These are phyloP conservation scores for Condylura cristata DNA, from an alignment of 2,113 vertebrate species.

Conservation along the genomic window DNA sequence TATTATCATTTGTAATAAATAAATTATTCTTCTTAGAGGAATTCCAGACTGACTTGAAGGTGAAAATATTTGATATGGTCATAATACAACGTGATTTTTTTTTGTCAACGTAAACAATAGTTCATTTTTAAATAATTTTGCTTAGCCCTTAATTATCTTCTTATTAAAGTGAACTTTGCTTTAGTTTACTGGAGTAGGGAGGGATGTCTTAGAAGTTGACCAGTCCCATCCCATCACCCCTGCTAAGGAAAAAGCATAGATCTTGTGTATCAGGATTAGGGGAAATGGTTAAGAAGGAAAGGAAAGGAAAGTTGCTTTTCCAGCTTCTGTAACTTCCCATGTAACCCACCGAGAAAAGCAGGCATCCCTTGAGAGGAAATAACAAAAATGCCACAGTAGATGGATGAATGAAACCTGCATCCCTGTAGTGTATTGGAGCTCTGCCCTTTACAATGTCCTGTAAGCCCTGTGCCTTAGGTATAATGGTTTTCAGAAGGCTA, in stretches of 20 bases:
- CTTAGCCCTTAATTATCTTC: not conserved
- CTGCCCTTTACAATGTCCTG: not conserved
- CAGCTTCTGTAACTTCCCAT: constrained; percentile 71
- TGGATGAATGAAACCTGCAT: constrained; percentile 54
- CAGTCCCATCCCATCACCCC: not conserved
- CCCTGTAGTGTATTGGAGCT: not conserved
- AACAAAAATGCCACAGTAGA: constrained; percentile 75
- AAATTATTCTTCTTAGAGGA: constrained; percentile 48
- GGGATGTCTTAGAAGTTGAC: not conserved
- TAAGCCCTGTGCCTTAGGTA: not conserved
- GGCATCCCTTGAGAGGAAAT: constrained; percentile 77
- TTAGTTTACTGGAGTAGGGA: constrained; percentile 23
- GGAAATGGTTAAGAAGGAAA: constrained; percentile 78
- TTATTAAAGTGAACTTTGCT: constrained; percentile 52
- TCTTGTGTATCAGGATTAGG: constrained; percentile 64
- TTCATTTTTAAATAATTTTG: constrained; percentile 17
- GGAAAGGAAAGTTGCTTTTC: constrained; percentile 79
- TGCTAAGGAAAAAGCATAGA: constrained; percentile 64
- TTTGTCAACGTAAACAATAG: constrained; percentile 37
- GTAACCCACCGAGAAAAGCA: constrained; percentile 62
- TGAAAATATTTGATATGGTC: constrained; percentile 22
- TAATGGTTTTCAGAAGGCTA: constrained; percentile 16
- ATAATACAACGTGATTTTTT: constrained; percentile 32
- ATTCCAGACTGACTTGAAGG: constrained; percentile 29
- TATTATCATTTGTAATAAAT: constrained; percentile 62